Conservation (phyloP, 2,113 vertebrate genomes). For the Psammodynastes pulverulentus region DNA sequence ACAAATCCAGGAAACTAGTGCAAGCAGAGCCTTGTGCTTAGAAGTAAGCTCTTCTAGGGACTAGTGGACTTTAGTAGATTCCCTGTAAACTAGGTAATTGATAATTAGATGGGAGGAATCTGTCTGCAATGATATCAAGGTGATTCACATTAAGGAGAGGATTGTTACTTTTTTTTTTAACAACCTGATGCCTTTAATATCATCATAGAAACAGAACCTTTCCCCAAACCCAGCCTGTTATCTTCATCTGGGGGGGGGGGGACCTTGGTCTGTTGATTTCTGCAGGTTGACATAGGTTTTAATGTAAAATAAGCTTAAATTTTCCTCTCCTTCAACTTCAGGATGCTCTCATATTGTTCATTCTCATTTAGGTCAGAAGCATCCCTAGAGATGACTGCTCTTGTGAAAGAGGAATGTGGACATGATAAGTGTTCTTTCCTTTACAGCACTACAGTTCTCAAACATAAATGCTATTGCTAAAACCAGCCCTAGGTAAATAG, state of each 20-base stretch:
- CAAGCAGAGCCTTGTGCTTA: background rate
- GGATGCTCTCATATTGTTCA: background rate
- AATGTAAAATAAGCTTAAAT: background rate
- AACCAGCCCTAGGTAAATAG: background rate
- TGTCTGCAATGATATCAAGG: background rate
- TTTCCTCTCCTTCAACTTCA: background rate
- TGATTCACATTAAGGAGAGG: background rate
- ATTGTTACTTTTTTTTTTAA: background rate
- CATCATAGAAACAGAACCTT: background rate
- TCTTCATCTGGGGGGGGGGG: background rate
- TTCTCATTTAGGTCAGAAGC: background rate
- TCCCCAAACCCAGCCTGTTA: background rate
- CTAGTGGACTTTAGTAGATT: background rate
- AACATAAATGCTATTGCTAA: background rate
- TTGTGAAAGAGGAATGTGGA: background rate
- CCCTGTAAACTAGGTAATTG: background rate
- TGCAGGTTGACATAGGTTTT: background rate
- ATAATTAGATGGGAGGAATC: background rate
- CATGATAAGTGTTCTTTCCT: background rate
- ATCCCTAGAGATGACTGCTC: background rate
- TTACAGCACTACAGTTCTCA: background rate
- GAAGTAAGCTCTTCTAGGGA: background rate
- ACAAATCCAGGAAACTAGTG: background rate
- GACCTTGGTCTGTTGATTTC: background rate
- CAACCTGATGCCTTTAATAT: background rate